Evolutionary conservation across 2,113 vertebrate genomes (phyloP).

Genomic region (Perognathus longimembris): DNA sequence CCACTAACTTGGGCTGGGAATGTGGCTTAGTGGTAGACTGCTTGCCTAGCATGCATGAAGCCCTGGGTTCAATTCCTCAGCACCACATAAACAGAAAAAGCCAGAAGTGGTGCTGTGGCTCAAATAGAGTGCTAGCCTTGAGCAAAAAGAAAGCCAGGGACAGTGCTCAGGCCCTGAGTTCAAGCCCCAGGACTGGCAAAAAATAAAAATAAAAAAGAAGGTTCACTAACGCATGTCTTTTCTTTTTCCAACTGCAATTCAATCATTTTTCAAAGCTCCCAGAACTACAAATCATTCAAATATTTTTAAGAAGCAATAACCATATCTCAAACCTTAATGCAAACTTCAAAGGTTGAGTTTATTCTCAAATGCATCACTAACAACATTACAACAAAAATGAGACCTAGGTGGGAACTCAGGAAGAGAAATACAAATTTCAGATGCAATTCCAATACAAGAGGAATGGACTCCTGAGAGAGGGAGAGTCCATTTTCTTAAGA

Average conservation of each 20-base stretch:
- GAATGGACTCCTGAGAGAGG: background rate
- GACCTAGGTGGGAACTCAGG: background rate
- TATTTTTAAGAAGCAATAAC: slow-evolving; percentile 64
- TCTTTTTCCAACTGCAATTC: slow-evolving; percentile 17
- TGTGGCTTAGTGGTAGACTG: too few species aligned
- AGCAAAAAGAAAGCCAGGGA: too few species aligned
- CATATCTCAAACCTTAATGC: slow-evolving; percentile 64
- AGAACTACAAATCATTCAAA: slow-evolving; percentile 70
- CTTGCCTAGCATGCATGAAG: too few species aligned
- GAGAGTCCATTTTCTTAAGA: background rate
- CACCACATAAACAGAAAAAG: too few species aligned
- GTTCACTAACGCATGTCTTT: slow-evolving; percentile 18
- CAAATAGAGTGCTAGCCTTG: too few species aligned
- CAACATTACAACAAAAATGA: slow-evolving; percentile 58
- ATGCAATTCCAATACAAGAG: slow-evolving; percentile 6
- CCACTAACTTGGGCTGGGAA: too few species aligned
- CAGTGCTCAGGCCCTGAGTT: too few species aligned
- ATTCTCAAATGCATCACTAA: slow-evolving; percentile 62
- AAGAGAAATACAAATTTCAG: background rate
- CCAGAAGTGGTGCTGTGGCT: too few species aligned
- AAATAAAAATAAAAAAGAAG: too few species aligned
- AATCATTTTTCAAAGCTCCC: slow-evolving; percentile 41
- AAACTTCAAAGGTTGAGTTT: slow-evolving; percentile 56
- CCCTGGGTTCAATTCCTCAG: too few species aligned
- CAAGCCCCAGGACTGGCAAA: too few species aligned